These are phyloP conservation scores for Imbricaverruca yamaguchii DNA, from an alignment of 2,888 invertebrate species.

Conservation along the genomic window DNA sequence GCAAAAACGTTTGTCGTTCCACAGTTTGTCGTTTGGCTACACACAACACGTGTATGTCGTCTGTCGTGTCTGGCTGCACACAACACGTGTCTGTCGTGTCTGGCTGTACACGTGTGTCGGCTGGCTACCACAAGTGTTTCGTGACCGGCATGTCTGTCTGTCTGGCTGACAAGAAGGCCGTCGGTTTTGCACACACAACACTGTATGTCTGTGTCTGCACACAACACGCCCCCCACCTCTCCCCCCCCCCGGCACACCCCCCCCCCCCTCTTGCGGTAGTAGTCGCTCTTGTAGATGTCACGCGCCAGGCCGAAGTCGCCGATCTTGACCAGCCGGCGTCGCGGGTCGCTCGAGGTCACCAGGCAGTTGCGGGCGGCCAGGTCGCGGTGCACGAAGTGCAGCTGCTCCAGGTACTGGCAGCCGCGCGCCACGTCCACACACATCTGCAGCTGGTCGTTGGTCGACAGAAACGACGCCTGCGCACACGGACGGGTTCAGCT, in stretches of 20 bases:
- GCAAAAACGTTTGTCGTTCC: no score
- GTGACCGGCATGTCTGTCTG: no score
- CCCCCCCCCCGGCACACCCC: slow-evolving; percentile 57
- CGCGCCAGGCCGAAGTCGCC: slow-evolving; percentile 95
- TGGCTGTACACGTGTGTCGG: no score
- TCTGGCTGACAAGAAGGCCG: no score
- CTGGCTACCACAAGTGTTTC: no score
- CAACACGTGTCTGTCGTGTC: no score
- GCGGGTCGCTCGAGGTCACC: slow-evolving; percentile 49
- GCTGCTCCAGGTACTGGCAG: slow-evolving; percentile 89
- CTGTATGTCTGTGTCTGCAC: neutral
- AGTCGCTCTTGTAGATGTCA: slow-evolving; percentile 95
- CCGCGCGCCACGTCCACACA: slow-evolving; percentile 93
- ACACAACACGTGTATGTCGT: no score
- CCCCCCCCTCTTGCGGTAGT: slow-evolving; percentile 87
- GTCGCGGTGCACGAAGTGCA: slow-evolving; percentile 96
- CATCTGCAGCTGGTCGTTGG: slow-evolving; percentile 81
- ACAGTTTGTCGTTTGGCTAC: no score
- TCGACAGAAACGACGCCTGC: slow-evolving; percentile 47
- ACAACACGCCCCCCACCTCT: neutral
- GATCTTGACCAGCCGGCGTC: slow-evolving; percentile 58
- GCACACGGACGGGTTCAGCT: neutral
- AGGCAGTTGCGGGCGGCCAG: slow-evolving; percentile 93
- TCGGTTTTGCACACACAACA: no score
- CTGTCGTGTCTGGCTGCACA: no score